A percentile compares a stretch with the other conserved stretches of the same genome.
phyloP scores from a whole-genome alignment of 2,113 vertebrate species.

The Rhinichthys klamathensis region DNA sequence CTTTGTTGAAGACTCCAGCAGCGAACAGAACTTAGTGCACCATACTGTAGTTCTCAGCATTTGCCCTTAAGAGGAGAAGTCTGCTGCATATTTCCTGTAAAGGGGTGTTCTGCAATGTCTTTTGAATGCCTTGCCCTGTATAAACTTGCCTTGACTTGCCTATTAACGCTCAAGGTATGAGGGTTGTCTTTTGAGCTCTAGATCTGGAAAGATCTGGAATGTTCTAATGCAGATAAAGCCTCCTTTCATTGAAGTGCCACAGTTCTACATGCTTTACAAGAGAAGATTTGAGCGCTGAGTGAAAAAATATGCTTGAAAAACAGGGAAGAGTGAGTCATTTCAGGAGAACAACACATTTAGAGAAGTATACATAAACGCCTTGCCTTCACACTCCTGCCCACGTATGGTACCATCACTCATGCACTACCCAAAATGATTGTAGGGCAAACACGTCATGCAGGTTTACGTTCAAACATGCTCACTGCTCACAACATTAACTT shows the following conservation, averaged over 20 bases:
- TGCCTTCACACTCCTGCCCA: slow-evolving; percentile 52
- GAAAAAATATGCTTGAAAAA: slow-evolving; percentile 34
- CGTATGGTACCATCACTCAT: slow-evolving; percentile 32
- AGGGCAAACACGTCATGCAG: slow-evolving; percentile 26
- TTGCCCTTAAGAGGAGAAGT: not conserved
- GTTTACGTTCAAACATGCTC: slow-evolving; percentile 28
- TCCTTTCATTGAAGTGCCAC: slow-evolving; percentile 4
- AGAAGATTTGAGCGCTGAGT: not conserved
- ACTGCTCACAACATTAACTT: not conserved
- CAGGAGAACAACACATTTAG: slow-evolving; percentile 43
- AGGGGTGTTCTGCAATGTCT: not conserved
- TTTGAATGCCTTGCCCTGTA: slow-evolving; percentile 7
- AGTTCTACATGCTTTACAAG: slow-evolving; percentile 2
- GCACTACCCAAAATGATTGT: slow-evolving; percentile 32
- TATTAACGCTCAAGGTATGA: slow-evolving; percentile 15
- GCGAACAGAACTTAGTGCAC: not conserved
- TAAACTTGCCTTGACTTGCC: slow-evolving; percentile 26
- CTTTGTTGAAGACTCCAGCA: not conserved
- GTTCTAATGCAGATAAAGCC: slow-evolving; percentile 7
- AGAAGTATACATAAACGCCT: slow-evolving; percentile 40
- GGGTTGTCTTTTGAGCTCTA: not conserved
- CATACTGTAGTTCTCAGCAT: not conserved
- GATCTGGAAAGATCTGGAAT: not conserved
- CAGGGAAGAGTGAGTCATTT: slow-evolving; percentile 49
- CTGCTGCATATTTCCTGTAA: not conserved